Conservation (phyloP, 1,140 invertebrate species). For the Drepana arcuata region DNA sequence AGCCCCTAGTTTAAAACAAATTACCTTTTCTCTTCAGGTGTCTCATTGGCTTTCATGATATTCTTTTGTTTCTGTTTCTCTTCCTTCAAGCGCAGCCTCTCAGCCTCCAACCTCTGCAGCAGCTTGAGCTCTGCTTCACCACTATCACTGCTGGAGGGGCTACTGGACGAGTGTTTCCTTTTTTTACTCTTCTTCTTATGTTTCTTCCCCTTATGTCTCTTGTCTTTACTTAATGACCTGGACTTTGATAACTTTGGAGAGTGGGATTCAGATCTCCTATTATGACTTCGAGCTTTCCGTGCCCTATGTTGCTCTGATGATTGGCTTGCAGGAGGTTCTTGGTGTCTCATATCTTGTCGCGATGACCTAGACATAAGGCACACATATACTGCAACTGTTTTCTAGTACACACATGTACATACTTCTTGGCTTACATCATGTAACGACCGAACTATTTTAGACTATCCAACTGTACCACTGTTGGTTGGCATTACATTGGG, state of each 20-base stretch:
- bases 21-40: constrained; percentile 92
- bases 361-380: constrained; percentile 21
- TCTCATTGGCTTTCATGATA: constrained; percentile 90
- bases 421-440: no score
- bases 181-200: constrained; percentile 54
- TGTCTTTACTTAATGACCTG: constrained; percentile 35
- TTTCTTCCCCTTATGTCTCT: constrained; percentile 20
- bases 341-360: constrained; percentile 14
- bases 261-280: constrained; percentile 16
- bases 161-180: constrained; percentile 30
- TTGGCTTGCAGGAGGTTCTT: constrained; percentile 15
- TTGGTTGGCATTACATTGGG: no score
- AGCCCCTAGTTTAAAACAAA: no score
- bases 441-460: no score
- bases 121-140: constrained; percentile 78
- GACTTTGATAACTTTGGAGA: constrained; percentile 25
- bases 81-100: constrained; percentile 76
- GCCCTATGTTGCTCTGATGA: constrained; percentile 22
- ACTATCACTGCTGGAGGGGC: constrained; percentile 40
- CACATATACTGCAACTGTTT: background rate
- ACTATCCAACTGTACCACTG: no score
- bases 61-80: constrained; percentile 85
- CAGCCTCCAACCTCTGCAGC: constrained; percentile 80
- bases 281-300: constrained; percentile 8
- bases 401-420: no score